A percentile compares a stretch with the other conserved stretches of the same genome.
Conservation (phyloP, 2,888 invertebrate genomes). For the Hyalella azteca region DNA sequence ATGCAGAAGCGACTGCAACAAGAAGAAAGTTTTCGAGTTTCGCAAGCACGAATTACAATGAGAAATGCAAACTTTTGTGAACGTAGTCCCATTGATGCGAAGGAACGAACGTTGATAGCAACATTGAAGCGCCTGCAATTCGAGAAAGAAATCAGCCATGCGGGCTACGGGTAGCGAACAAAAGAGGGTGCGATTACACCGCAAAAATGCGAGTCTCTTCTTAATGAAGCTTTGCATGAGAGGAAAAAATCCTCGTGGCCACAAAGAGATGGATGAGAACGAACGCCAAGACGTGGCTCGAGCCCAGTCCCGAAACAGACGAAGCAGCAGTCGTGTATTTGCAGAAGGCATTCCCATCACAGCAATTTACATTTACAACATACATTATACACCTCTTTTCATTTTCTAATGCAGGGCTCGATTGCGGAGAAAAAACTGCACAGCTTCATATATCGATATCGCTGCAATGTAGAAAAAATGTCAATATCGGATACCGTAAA, state of each 20-base stretch:
- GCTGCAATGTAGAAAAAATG: too few relatives aligned
- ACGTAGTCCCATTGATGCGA: not conserved
- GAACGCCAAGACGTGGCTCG: not conserved
- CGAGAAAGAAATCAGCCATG: constrained; percentile 35
- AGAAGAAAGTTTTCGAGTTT: too few relatives aligned
- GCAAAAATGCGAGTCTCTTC: constrained; percentile 30
- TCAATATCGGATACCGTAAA: too few relatives aligned
- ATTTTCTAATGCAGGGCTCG: too few relatives aligned
- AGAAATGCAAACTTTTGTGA: constrained; percentile 3
- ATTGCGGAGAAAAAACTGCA: too few relatives aligned
- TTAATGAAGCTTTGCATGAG: constrained; percentile 32
- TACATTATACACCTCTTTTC: too few relatives aligned
- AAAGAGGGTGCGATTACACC: constrained; percentile 37
- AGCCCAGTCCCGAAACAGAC: not conserved
- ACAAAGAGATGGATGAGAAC: not conserved
- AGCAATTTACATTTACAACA: too few relatives aligned
- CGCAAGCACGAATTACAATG: constrained; percentile 10
- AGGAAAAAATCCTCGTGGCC: not conserved
- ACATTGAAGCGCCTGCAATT: constrained; percentile 6
- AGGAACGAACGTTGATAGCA: not conserved
- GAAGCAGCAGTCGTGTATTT: not conserved
- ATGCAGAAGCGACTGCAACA: not conserved
- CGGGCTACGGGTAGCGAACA: constrained; percentile 36
- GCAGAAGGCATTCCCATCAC: not conserved
- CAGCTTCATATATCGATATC: too few relatives aligned